These are phyloP conservation scores for Neopipo cinnamomea DNA, from an alignment of 2,113 vertebrate species.

Conservation along the genomic window DNA sequence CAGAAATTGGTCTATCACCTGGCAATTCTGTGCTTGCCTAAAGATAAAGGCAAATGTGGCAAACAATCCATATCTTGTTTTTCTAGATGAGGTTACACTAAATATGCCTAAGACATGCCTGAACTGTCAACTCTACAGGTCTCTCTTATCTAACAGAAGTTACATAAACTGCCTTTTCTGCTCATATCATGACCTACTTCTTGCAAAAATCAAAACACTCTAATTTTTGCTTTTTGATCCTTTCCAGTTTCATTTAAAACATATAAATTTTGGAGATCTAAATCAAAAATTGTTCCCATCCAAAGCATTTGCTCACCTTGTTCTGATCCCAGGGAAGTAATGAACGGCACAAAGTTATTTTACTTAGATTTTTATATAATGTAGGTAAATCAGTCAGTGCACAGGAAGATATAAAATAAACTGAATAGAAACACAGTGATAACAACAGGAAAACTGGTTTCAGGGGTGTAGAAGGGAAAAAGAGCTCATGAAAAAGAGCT, in stretches of 20 bases:
- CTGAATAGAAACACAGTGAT: not conserved
- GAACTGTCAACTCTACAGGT: not conserved
- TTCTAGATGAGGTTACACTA: not conserved
- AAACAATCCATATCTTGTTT: not conserved
- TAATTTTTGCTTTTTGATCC: not conserved
- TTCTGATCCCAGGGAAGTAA: not conserved
- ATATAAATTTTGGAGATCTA: not conserved
- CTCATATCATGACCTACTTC: not conserved
- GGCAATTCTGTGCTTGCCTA: not conserved
- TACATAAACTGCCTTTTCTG: not conserved
- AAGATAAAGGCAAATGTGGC: not conserved
- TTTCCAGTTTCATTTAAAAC: not conserved
- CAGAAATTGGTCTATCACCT: not conserved
- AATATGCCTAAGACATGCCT: not conserved
- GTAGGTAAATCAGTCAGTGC: not conserved
- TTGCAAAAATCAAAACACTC: not conserved
- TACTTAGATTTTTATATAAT: not conserved
- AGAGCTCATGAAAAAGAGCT: not conserved
- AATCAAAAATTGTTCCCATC: not conserved
- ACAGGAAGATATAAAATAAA: not conserved
- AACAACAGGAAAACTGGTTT: not conserved
- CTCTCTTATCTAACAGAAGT: not conserved
- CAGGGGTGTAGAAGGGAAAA: not conserved
- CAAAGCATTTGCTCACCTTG: not conserved
- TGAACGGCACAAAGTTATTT: not conserved